Evolutionary conservation across 2,888 invertebrate genomes (phyloP).

Genomic region (Neoitamus cyanurus): DNA sequence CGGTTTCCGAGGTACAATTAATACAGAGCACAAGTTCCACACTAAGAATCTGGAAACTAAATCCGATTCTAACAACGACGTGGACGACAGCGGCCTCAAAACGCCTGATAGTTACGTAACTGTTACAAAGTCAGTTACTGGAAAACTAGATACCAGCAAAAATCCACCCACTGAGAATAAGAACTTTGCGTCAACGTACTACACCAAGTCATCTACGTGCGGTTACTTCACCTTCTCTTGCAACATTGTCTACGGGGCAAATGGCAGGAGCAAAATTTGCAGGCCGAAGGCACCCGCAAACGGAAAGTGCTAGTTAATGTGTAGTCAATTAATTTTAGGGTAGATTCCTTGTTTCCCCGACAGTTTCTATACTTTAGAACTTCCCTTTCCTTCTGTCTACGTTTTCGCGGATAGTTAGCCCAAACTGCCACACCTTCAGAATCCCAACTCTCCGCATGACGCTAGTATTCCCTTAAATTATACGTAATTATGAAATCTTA

Average conservation of each 20-base stretch:
- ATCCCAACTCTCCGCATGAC: background rate
- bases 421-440: background rate
- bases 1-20: slow-evolving; percentile 65
- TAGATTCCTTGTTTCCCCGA: background rate
- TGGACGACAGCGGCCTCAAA: slow-evolving; percentile 61
- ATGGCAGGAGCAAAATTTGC: slow-evolving; percentile 83
- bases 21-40: slow-evolving; percentile 65
- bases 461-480: background rate
- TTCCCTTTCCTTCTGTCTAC: background rate
- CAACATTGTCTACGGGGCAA: slow-evolving; percentile 80
- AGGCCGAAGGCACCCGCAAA: slow-evolving; percentile 82
- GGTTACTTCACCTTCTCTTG: slow-evolving; percentile 89
- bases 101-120: slow-evolving; percentile 79
- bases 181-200: slow-evolving; percentile 82
- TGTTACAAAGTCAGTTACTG: slow-evolving; percentile 83
- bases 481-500: background rate
- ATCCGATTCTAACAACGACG: slow-evolving; percentile 48
- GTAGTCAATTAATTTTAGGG: background rate
- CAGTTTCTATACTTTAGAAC: background rate
- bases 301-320: slow-evolving; percentile 69
- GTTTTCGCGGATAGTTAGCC: background rate
- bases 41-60: slow-evolving; percentile 62
- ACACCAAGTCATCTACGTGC: slow-evolving; percentile 87
- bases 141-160: slow-evolving; percentile 73
- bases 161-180: slow-evolving; percentile 73